A percentile compares a stretch with the other conserved stretches of the same genome.
Evolutionary conservation across 2,888 invertebrate species (phyloP).

Genomic region (Lithophane leautieri): DNA sequence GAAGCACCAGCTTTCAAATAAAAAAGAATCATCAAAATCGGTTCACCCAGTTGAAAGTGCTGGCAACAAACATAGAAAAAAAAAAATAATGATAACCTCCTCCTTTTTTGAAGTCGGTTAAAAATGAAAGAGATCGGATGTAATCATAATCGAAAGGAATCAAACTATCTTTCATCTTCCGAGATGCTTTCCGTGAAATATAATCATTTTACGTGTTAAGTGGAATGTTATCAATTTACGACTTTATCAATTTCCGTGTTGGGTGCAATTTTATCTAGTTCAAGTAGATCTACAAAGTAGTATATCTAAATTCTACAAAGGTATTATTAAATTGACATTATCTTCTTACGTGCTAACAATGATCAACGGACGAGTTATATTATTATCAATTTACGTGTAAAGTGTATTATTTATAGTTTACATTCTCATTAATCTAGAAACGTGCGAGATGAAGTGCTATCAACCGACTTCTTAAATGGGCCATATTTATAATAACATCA

Average conservation of each 20-base stretch:
- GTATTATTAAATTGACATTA: slow-evolving; percentile 15
- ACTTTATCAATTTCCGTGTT: slow-evolving; percentile 39
- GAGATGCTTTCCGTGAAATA: not conserved
- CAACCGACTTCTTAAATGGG: too few species aligned
- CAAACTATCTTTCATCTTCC: not conserved
- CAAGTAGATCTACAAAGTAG: not conserved
- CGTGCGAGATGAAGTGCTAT: not conserved
- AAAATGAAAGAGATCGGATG: not conserved
- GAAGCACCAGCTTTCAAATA: too few species aligned
- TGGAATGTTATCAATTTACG: slow-evolving; percentile 28
- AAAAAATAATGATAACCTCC: too few species aligned
- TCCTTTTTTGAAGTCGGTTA: too few species aligned
- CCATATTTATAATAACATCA: too few species aligned
- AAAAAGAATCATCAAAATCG: too few species aligned
- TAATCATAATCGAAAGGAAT: not conserved
- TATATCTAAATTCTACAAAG: not conserved
- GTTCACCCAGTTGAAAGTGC: too few species aligned
- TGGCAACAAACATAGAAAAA: too few species aligned
- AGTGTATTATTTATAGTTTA: slow-evolving; percentile 6
- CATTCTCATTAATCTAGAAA: not conserved
- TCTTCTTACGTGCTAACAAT: slow-evolving; percentile 33
- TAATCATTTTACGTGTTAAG: slow-evolving; percentile 30
- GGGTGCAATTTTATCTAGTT: slow-evolving; percentile 30
- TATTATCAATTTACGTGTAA: slow-evolving; percentile 40
- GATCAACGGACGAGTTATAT: not conserved